A percentile compares a stretch with the other conserved stretches of the same genome.
These are phyloP conservation scores for Xylota segnis DNA, from an alignment of 2,888 invertebrate genomes.

Conservation along the genomic window DNA sequence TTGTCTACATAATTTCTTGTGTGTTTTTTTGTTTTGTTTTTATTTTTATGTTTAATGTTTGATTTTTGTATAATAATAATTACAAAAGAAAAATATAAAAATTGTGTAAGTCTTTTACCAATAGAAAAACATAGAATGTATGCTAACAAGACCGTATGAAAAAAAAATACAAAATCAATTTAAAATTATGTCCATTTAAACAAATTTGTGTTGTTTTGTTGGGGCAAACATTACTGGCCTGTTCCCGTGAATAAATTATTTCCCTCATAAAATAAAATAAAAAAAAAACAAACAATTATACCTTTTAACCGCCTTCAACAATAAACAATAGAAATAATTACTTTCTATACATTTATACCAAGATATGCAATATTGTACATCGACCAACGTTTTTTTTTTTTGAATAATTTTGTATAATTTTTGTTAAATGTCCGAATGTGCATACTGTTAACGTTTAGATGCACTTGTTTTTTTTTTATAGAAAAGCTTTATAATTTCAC, in stretches of 20 bases:
- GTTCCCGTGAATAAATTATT: constrained; percentile 19
- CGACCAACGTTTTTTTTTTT: constrained; percentile 71
- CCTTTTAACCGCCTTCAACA: not conserved
- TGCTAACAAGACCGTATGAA: constrained; percentile 16
- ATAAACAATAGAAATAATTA: constrained; percentile 14
- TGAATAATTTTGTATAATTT: not conserved
- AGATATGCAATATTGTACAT: constrained; percentile 78
- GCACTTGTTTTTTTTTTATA: constrained; percentile 16
- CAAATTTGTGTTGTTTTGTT: constrained; percentile 75
- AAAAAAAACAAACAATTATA: not conserved
- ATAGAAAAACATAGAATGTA: constrained; percentile 33
- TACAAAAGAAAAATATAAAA: constrained; percentile 24
- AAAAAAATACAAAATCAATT: not conserved
- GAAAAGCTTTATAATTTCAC: constrained; percentile 31
- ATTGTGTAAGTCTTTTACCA: constrained; percentile 46
- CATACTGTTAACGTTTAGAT: constrained; percentile 30
- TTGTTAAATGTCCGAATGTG: constrained; percentile 20
- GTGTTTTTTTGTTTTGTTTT: not conserved
- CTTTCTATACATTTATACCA: constrained; percentile 38
- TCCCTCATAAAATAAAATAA: constrained; percentile 20
- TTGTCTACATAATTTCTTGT: constrained; percentile 1
- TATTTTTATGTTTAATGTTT: constrained; percentile 14
- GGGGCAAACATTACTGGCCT: constrained; percentile 48
- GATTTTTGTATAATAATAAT: constrained; percentile 29
- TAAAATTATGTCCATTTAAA: constrained; percentile 14